Evolutionary conservation across 1,140 invertebrate species (phyloP).

Genomic region (Olivierus martensii): DNA sequence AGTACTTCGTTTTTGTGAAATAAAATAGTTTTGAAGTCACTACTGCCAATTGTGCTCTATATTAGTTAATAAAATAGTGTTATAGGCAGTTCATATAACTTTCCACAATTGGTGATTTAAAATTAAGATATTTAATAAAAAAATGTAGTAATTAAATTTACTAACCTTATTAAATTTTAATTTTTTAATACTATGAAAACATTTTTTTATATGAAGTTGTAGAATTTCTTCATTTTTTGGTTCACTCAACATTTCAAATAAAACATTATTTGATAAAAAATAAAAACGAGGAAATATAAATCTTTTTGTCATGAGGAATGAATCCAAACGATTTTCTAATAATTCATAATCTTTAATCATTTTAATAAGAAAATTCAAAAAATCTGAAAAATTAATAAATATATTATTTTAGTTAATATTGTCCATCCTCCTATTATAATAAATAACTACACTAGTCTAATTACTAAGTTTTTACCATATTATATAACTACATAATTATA

Average conservation of each 20-base stretch:
- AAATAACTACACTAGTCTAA: too few relatives aligned
- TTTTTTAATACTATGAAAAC: slow-evolving; percentile 68
- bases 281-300: slow-evolving; percentile 38
- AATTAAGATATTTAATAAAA: too few relatives aligned
- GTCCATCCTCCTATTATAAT: too few relatives aligned
- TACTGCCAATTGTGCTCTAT: too few relatives aligned
- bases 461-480: too few relatives aligned
- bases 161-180: slow-evolving; percentile 59
- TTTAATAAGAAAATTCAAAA: slow-evolving; percentile 42
- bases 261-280: slow-evolving; percentile 66
- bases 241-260: slow-evolving; percentile 49
- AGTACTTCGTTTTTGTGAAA: too few relatives aligned
- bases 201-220: slow-evolving; percentile 74
- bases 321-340: slow-evolving; percentile 54
- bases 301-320: slow-evolving; percentile 55
- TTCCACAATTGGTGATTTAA: too few relatives aligned
- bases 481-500: too few relatives aligned
- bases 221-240: slow-evolving; percentile 72
- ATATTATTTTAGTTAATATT: too few relatives aligned
- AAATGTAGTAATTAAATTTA: background rate
- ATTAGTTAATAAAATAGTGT: too few relatives aligned
- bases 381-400: slow-evolving; percentile 36
- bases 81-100: too few relatives aligned
- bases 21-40: too few relatives aligned
- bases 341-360: slow-evolving; percentile 49